Evolutionary conservation across 2,888 invertebrate genomes (phyloP).

Genomic region (Archips xylosteana): DNA sequence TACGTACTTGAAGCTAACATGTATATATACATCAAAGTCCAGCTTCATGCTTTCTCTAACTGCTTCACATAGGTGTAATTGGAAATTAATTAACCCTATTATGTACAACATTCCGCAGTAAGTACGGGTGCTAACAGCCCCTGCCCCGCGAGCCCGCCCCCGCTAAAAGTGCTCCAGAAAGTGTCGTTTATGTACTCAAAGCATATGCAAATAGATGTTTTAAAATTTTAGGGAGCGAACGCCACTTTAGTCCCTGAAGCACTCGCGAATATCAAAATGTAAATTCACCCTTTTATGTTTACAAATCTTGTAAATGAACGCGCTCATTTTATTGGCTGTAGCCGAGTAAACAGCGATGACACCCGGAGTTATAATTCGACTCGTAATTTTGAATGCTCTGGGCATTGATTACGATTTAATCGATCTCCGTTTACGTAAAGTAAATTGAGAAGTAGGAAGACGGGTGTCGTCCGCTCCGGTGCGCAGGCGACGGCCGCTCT

Average conservation of each 20-base stretch:
- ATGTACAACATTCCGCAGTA: constrained; percentile 36
- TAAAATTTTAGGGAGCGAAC: constrained; percentile 85
- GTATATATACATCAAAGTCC: not conserved
- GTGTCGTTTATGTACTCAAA: constrained; percentile 85
- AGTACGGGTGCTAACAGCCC: constrained; percentile 45
- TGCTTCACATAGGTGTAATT: constrained; percentile 16
- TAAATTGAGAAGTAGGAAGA: constrained; percentile 82
- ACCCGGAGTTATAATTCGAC: not conserved
- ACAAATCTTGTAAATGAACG: constrained; percentile 84
- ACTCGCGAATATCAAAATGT: constrained; percentile 85
- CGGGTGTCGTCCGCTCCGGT: constrained; percentile 69
- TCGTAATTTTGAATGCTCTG: constrained; percentile 44
- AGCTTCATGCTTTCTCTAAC: not conserved
- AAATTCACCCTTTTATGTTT: constrained; percentile 85
- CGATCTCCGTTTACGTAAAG: constrained; percentile 69
- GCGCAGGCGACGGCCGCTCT: constrained; percentile 72
- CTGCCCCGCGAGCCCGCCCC: constrained; percentile 48
- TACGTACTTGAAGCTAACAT: too few species aligned
- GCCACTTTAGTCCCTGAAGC: constrained; percentile 82
- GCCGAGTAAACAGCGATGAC: constrained; percentile 47
- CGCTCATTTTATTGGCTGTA: constrained; percentile 81
- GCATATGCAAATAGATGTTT: constrained; percentile 85
- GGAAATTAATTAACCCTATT: constrained; percentile 35
- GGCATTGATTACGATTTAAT: constrained; percentile 69
- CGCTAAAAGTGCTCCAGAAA: constrained; percentile 79